These are phyloP conservation scores for Proales similis DNA, from an alignment of 1,140 invertebrate genomes.

Conservation along the genomic window DNA sequence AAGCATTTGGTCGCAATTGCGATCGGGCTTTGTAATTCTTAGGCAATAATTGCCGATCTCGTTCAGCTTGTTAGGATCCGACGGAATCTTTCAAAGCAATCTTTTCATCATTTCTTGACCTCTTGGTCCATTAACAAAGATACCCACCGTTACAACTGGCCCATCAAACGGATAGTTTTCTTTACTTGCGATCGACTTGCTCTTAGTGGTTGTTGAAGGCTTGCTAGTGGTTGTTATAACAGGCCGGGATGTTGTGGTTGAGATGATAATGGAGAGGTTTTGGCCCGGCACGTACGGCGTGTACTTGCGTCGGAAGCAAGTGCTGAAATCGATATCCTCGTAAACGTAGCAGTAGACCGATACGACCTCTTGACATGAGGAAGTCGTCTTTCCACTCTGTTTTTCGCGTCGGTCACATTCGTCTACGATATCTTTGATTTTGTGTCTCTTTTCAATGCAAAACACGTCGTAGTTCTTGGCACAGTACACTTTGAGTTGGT, in stretches of 20 bases:
- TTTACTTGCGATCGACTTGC: not conserved
- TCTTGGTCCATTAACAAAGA: not conserved
- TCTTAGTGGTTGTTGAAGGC: not conserved
- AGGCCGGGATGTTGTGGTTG: not conserved
- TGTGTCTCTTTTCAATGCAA: conserved; percentile 1
- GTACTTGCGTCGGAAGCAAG: not conserved
- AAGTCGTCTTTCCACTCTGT: not conserved
- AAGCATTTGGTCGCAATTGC: conserved; percentile 28
- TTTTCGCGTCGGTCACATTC: not conserved
- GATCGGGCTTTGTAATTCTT: not conserved
- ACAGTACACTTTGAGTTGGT: conserved; percentile 23
- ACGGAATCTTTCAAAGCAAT: conserved; percentile 3
- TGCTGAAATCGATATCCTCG: not conserved
- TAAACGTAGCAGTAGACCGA: conserved; percentile 34
- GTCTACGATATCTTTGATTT: not conserved
- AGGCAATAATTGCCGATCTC: conserved; percentile 35
- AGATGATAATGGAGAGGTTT: not conserved
- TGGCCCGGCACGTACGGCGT: not conserved
- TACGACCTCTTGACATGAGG: conserved; percentile 8
- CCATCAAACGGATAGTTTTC: conserved; percentile 21
- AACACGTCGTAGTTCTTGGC: not conserved
- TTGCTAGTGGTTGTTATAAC: not conserved
- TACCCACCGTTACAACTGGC: conserved; percentile 15
- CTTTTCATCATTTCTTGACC: not conserved
- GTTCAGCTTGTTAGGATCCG: conserved; percentile 14